Evolutionary conservation across 2,888 invertebrate genomes (phyloP).

Genomic region (Patella depressa): DNA sequence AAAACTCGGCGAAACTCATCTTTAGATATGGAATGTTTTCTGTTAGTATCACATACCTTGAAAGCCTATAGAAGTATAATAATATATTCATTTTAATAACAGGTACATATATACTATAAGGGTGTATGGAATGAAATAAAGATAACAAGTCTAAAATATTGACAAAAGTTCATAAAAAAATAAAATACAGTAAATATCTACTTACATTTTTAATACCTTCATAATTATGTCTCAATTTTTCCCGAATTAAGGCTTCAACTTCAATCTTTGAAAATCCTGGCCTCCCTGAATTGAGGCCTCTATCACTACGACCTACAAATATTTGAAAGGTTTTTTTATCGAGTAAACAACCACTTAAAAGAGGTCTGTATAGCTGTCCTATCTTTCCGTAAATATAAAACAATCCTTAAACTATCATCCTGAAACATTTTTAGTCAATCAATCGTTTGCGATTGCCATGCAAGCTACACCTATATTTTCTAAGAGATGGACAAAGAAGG

Average conservation of each 20-base stretch:
- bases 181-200: conserved; percentile 6
- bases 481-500: too few relatives aligned
- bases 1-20: conserved; percentile 67
- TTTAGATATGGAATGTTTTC: conserved; percentile 60
- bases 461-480: too few relatives aligned
- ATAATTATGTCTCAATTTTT: conserved; percentile 60
- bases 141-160: not conserved
- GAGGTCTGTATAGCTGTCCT: too few relatives aligned
- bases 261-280: conserved; percentile 63
- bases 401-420: too few relatives aligned
- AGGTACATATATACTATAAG: not conserved
- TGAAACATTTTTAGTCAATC: too few relatives aligned
- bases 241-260: conserved; percentile 62
- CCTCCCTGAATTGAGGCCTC: conserved; percentile 25
- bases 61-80: conserved; percentile 58
- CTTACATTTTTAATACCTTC: conserved; percentile 62
- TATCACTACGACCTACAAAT: not conserved
- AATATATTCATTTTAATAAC: not conserved
- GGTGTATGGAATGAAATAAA: too few relatives aligned
- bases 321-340: not conserved
- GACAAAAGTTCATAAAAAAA: not conserved
- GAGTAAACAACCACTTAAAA: too few relatives aligned
- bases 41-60: conserved; percentile 61
- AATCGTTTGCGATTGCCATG: too few relatives aligned
- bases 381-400: too few relatives aligned